phyloP scores from a whole-genome alignment of 2,797 vertebrate species.

The Alectoris magna region DNA sequence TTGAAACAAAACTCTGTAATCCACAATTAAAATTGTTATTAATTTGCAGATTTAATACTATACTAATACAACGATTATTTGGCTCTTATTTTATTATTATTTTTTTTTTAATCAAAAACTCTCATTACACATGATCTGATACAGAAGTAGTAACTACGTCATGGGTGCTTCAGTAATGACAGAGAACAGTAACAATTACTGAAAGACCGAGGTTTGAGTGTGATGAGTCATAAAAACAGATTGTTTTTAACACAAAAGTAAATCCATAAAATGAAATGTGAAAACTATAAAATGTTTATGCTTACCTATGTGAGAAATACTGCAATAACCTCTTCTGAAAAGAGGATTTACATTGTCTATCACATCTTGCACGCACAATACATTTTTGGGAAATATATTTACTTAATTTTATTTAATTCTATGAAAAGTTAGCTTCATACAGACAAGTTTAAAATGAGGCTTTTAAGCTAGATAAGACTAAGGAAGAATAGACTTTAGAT shows the following conservation, averaged over 20 bases:
- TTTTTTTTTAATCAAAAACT: neutral
- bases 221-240: neutral
- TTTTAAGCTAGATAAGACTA: neutral
- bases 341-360: neutral
- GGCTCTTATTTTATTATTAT: fast-evolving
- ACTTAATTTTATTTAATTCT: neutral
- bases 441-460: neutral
- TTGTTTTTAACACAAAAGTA: neutral
- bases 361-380: fast-evolving
- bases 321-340: neutral
- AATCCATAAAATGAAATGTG: neutral
- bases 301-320: neutral
- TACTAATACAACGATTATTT: neutral
- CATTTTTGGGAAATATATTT: neutral
- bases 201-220: neutral
- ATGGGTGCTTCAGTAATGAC: neutral
- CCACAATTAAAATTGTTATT: neutral
- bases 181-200: neutral
- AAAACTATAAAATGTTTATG: neutral
- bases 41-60: neutral
- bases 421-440: neutral
- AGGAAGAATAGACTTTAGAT: neutral
- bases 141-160: neutral
- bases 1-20: neutral
- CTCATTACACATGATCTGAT: neutral